These are phyloP conservation scores for Pseudolycoriella hygida DNA, from an alignment of 2,888 invertebrate species.

Conservation along the genomic window DNA sequence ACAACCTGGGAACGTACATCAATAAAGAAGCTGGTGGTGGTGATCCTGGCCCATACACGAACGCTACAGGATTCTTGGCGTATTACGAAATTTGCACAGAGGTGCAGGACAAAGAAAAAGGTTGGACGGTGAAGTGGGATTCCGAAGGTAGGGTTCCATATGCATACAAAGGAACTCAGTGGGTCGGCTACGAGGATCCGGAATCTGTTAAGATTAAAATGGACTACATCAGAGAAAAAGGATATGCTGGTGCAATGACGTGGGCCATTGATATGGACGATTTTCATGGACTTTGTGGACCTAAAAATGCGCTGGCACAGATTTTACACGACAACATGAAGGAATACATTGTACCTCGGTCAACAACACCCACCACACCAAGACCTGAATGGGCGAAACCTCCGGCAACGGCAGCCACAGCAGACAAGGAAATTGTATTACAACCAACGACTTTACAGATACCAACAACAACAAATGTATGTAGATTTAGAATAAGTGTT, in stretches of 20 bases:
- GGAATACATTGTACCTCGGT: slow-evolving; percentile 47
- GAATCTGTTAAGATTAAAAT: slow-evolving; percentile 73
- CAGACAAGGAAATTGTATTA: slow-evolving; percentile 33
- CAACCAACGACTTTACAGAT: slow-evolving; percentile 19
- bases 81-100: slow-evolving; percentile 76
- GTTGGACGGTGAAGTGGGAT: slow-evolving; percentile 76
- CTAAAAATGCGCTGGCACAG: slow-evolving; percentile 54
- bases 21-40: slow-evolving; percentile 85
- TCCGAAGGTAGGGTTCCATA: slow-evolving; percentile 67
- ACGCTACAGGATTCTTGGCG: slow-evolving; percentile 71
- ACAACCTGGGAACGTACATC: slow-evolving; percentile 68
- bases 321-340: slow-evolving; percentile 57
- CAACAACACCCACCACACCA: slow-evolving; percentile 44
- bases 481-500: slow-evolving; percentile 3
- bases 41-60: slow-evolving; percentile 66
- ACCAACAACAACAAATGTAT: slow-evolving; percentile 17
- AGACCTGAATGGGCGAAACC: slow-evolving; percentile 72
- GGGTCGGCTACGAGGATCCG: slow-evolving; percentile 79
- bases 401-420: slow-evolving; percentile 43
- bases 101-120: slow-evolving; percentile 45
- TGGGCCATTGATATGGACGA: slow-evolving; percentile 87
- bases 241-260: slow-evolving; percentile 76
- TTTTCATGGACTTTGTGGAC: slow-evolving; percentile 66
- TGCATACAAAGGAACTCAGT: slow-evolving; percentile 71
- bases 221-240: slow-evolving; percentile 70